phyloP scores from a whole-genome alignment of 2,113 vertebrate genomes.

The Corapipo altera region DNA sequence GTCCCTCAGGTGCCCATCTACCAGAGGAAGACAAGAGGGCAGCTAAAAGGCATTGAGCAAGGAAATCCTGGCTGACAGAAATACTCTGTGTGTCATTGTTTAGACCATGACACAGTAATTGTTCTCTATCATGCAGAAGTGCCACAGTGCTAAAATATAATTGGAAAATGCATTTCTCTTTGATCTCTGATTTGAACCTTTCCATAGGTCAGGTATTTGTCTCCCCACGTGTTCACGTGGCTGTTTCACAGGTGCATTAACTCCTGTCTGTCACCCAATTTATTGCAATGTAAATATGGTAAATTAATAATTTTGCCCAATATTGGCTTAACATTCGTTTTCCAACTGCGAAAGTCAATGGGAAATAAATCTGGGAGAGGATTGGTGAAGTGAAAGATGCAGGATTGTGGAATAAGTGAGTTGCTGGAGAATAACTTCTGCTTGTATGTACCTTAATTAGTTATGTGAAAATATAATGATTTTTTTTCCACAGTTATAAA shows the following conservation, averaged over 20 bases:
- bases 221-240: background rate
- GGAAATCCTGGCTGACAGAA: background rate
- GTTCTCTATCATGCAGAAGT: background rate
- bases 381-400: conserved; percentile 17
- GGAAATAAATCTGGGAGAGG: conserved; percentile 49
- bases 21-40: background rate
- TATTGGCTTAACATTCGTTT: conserved; percentile 54
- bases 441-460: conserved; percentile 19
- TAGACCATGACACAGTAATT: background rate
- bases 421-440: background rate
- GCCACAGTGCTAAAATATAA: background rate
- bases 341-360: conserved; percentile 43
- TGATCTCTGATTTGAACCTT: background rate
- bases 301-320: conserved; percentile 42
- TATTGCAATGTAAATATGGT: conserved; percentile 28
- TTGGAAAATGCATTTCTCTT: background rate
- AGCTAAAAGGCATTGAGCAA: background rate
- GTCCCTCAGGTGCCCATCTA: background rate
- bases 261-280: background rate
- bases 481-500: background rate
- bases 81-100: background rate
- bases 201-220: background rate
- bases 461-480: conserved; percentile 2
- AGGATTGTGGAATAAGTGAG: conserved; percentile 23
- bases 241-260: background rate